Percentiles rank a stretch among this genome's conserved stretches.
These are phyloP conservation scores for Calephelis virginiensis DNA, from an alignment of 1,140 invertebrate genomes.

Conservation along the genomic window DNA sequence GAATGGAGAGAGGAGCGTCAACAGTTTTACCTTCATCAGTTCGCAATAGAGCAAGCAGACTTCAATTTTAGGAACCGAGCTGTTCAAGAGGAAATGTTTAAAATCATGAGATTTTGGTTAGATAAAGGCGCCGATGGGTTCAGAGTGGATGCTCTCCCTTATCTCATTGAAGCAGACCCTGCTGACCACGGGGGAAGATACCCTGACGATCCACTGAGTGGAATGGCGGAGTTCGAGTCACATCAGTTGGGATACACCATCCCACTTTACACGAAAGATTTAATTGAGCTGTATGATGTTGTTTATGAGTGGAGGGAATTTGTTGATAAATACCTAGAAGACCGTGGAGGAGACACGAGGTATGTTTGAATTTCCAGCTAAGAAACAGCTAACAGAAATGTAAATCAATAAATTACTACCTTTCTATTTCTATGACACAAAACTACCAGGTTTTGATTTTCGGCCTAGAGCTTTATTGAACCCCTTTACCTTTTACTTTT, in stretches of 20 bases:
- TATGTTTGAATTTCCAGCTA: constrained; percentile 25
- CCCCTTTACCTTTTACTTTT: too few species aligned
- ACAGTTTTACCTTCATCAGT: constrained; percentile 86
- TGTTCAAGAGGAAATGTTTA: constrained; percentile 80
- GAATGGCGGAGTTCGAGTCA: constrained; percentile 52
- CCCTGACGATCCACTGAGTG: constrained; percentile 80
- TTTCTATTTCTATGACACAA: too few species aligned
- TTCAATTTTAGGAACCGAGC: constrained; percentile 83
- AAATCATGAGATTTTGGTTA: constrained; percentile 82
- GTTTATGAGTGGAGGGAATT: constrained; percentile 81
- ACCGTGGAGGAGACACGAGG: constrained; percentile 70
- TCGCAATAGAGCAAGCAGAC: constrained; percentile 82
- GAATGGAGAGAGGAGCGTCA: constrained; percentile 80
- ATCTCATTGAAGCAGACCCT: constrained; percentile 80
- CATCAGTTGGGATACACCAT: constrained; percentile 69
- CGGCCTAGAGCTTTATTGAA: too few species aligned
- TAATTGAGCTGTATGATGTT: constrained; percentile 80
- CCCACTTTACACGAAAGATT: constrained; percentile 82
- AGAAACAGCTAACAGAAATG: too few species aligned
- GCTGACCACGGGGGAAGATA: constrained; percentile 74
- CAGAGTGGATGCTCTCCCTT: constrained; percentile 82
- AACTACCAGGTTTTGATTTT: too few species aligned
- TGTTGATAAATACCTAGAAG: constrained; percentile 76
- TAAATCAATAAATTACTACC: too few species aligned
- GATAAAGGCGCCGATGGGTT: constrained; percentile 85